Evolutionary conservation across 2,888 invertebrate species (phyloP), one percentile per base, ranked within the genome.

Genomic region (Xanthia togata): DNA sequence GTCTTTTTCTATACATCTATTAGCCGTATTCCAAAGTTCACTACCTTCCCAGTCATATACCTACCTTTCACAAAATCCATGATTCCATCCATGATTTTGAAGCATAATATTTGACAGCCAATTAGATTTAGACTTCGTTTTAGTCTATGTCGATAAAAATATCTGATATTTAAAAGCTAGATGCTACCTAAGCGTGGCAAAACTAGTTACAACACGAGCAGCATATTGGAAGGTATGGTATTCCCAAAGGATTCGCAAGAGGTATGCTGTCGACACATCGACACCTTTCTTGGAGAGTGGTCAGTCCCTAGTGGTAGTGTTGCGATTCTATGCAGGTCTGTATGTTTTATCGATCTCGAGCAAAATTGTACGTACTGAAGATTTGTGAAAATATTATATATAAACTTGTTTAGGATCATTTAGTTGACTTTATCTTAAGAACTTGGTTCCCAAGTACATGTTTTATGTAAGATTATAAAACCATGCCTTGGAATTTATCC

Each of bases 211-310:
- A 6, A 41, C 47, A 41, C 41, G 47, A 35, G 26, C 50, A 67
- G 70, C 81, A 50, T 80, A 50, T 70, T 70, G 64, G 53, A 53
- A 38, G n/a, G 53, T 70, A 1, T 14, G 35, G 20, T n/a, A 68
- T 41, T 67, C 81, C 65, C 72, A 17, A 11, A n/a, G 31, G 82
- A 50, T 53, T 38, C 1, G 6, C 1, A 26, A 38, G 60, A 70
- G 72, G 65, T 59, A 62, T 73, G 70, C 70, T 73, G 69, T 78
- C 82, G 72, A 70, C 81, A 73, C 17, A 65, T 81, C 70, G 82
- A 81, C 81, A 78, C 70, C 82, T 73, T 44, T 31, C 65, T 50
- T 44, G 31, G 72, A 73, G 64, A 82, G 59, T 47, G 81, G 70
- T 62, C 72, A 67, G 57, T 82, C 81, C 82, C 81, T 31, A 55